A percentile compares a stretch with the other conserved stretches of the same genome.
Evolutionary conservation across 2,113 vertebrate genomes (phyloP).

Genomic region (Lycaon pictus): DNA sequence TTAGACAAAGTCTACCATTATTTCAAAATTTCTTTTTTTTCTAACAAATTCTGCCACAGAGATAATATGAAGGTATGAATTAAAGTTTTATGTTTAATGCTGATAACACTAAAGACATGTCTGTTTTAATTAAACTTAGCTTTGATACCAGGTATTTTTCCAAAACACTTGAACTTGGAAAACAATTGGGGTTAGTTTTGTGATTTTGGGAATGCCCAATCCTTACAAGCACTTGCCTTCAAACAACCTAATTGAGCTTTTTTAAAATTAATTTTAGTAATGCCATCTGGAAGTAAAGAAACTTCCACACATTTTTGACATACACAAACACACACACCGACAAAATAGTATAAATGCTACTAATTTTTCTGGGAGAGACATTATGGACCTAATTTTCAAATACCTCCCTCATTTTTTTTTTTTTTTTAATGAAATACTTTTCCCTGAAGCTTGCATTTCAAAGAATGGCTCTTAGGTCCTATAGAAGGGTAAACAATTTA

Average conservation of each 20-base stretch:
- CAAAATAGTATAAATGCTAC: background rate
- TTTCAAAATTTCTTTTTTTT: background rate
- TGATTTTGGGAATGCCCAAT: background rate
- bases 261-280: background rate
- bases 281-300: background rate
- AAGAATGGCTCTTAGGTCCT: background rate
- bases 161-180: background rate
- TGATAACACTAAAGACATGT: background rate
- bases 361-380: background rate
- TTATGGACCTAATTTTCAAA: background rate
- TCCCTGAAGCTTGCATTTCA: background rate
- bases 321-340: background rate
- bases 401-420: background rate
- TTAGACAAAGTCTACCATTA: background rate
- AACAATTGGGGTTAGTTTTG: background rate
- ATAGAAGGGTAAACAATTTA: background rate
- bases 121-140: background rate
- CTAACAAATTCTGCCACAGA: background rate
- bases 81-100: background rate
- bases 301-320: background rate
- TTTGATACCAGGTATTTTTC: background rate
- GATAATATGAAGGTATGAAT: background rate
- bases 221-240: background rate
- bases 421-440: background rate
- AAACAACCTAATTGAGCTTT: too few relatives aligned